Base-by-base conservation (phyloP, 1,140 invertebrate species). In the Triops longicaudatus region DNA sequence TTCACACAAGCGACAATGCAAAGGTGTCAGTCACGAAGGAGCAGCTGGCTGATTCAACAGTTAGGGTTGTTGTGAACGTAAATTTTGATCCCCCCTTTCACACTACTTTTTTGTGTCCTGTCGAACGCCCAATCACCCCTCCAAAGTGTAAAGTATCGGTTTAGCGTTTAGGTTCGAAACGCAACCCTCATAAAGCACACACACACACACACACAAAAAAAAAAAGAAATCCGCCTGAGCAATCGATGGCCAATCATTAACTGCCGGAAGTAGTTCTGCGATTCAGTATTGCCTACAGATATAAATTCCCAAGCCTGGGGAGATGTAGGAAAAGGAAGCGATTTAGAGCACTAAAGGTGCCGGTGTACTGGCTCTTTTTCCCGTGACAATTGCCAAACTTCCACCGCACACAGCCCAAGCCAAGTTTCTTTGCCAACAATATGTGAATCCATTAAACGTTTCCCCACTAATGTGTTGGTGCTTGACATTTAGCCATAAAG, bases 11-110 rank as follows among this genome's bases (percentile, higher is more conserved):
- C 50, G 17, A 63, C 50, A 63, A 63, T 63, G 50, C 50, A 63
- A 63, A 63, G 50, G 50, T 63, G 50, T 63, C 50, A 63, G 50
- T 63, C 50, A 63, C 50, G 50, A 63, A 63, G 50, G 50, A 63
- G 50, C 50, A 63, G 50, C 50, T 63, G 50, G 31, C 22, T 14
- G 50, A 63, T 22, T 63, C 50, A 63, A 63, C 22, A 22, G 50
- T 22, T 63, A 63, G 22, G 50, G 50, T 37, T 37, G 50, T 63
- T 63, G 50, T 63, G 22, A 63, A 63, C 50, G 50, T 17, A 37
- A 37, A 37, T 7, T 37, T 7, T 7, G 31, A 37, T 37, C 31
- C 31, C 31, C 31, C 31, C 31, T 37, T 37, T 37, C 31, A 37
- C 31, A 17, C 50, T 63, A n/a, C 17, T 63, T 63, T 63, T 63